These are phyloP conservation scores for Chlorospingus flavigularis DNA, from an alignment of 2,797 vertebrate species.

Conservation along the genomic window DNA sequence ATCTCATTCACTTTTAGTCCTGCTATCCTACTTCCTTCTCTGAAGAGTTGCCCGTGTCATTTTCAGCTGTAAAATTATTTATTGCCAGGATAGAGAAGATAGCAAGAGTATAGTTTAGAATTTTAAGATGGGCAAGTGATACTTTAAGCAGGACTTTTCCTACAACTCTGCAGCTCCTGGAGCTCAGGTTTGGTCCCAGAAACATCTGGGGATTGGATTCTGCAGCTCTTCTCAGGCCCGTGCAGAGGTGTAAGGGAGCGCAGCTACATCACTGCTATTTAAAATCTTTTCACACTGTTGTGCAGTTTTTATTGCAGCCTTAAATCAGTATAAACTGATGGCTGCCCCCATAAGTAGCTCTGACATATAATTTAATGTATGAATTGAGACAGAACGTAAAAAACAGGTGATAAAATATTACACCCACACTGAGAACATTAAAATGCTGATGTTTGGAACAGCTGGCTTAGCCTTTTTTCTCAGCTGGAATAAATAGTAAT, in stretches of 20 bases:
- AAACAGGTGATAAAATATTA: slow-evolving; percentile 68
- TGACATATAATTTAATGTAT: slow-evolving; percentile 32
- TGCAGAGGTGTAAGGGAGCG: background rate
- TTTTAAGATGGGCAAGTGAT: background rate
- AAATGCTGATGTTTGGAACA: slow-evolving; percentile 53
- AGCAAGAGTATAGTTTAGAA: background rate
- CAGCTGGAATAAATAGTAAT: slow-evolving; percentile 50
- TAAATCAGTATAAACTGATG: slow-evolving; percentile 49
- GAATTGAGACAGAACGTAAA: slow-evolving; percentile 47
- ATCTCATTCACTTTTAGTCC: background rate
- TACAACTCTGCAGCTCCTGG: rapidly evolving
- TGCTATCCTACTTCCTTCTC: background rate
- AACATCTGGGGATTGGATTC: background rate
- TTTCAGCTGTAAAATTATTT: background rate
- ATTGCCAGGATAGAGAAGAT: background rate
- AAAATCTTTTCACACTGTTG: slow-evolving; percentile 2
- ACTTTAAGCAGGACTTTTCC: background rate
- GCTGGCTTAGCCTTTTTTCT: slow-evolving; percentile 38
- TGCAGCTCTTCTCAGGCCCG: background rate
- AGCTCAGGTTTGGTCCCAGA: background rate
- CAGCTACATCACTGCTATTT: background rate
- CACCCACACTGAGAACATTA: background rate
- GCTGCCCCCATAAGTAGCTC: slow-evolving; percentile 5
- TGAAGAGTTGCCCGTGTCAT: background rate
- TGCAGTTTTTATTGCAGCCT: slow-evolving; percentile 55